Conservation (phyloP, 2,797 vertebrate genomes). For the Parauchenoglanis ngamensis region DNA sequence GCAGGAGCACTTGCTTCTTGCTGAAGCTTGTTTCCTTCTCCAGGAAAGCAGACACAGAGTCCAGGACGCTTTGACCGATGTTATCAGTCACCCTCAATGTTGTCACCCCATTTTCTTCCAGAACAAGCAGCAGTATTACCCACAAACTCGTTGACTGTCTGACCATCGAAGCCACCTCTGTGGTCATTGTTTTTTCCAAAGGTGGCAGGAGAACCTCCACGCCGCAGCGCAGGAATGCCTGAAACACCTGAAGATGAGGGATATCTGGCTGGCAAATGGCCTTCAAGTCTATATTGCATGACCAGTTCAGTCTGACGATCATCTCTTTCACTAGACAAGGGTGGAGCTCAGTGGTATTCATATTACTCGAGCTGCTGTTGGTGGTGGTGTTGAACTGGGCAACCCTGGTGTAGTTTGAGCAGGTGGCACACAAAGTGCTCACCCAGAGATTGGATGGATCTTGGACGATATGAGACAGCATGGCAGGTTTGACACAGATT, state of each 20-base stretch:
- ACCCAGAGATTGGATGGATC: conserved; percentile 74
- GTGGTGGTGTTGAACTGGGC: conserved; percentile 16
- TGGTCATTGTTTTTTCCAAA: conserved; percentile 59
- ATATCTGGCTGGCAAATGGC: conserved; percentile 67
- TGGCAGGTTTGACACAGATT: conserved; percentile 64
- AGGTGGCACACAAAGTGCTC: conserved; percentile 68
- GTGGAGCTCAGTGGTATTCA: conserved; percentile 20
- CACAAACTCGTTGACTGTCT: conserved; percentile 65
- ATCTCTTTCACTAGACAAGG: conserved; percentile 67
- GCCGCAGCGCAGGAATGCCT: conserved; percentile 71
- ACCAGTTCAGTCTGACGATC: conserved; percentile 71
- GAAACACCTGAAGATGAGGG: conserved; percentile 62
- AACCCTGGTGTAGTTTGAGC: conserved; percentile 52
- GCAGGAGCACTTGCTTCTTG: conserved; percentile 76
- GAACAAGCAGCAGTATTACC: conserved; percentile 70
- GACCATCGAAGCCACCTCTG: conserved; percentile 59
- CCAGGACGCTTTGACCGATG: conserved; percentile 67
- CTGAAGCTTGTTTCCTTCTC: conserved; percentile 66
- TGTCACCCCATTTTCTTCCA: conserved; percentile 72
- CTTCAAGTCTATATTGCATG: conserved; percentile 70
- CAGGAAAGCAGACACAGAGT: conserved; percentile 66
- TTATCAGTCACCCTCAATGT: conserved; percentile 67
- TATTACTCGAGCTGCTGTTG: conserved; percentile 7
- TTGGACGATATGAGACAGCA: conserved; percentile 63
- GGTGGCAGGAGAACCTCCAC: conserved; percentile 65